Evolutionary conservation across 1,140 invertebrate genomes (phyloP), one percentile per base, ranked within the genome.

Genomic region (Antheraea pernyi): DNA sequence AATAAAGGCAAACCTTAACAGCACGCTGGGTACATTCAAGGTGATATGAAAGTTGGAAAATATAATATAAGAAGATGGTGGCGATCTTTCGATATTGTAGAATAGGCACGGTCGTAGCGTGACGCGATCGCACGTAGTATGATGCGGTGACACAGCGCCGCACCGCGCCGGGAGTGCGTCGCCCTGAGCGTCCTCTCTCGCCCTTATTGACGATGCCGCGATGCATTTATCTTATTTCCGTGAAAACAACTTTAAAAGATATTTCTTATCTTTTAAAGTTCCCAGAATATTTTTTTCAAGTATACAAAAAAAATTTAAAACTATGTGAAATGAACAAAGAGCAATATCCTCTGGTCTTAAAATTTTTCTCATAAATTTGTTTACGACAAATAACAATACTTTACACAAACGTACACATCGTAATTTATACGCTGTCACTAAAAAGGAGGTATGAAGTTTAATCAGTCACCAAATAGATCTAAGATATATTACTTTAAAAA

Each of bases 171-270:
- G 80, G 86, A 30, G 22, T 73, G 80, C 84, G 86, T 78, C 81
- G 88, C 69, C 86, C 88, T 75, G 78, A 53, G 19, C 81, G 86
- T 85, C 86, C 88, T 89, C 88, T 68, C 77, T 74, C 82, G 86
- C 85, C 88, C 88, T 88, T 86, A 80, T 60, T 9, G 59, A 60
- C 59, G 59, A 60, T 19, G n/a, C n/a, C n/a, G n/a, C n/a, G n/a
- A n/a, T n/a, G 59, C 13, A 30, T 30, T 83, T 83, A 86, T 87
- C 84, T 82, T 70, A 80, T 79, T 89, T 87, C 83, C 79, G 74
- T 83, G 83, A 84, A 90, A 85, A 85, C 76, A 79, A 75, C 73
- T 80, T 83, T 77, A 84, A 79, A 85, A 81, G 48, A 73, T 76
- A 81, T 73, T 77, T 61, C 70, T 81, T 84, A 86, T 84, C 80